These are phyloP conservation scores for Ectropis crepuscularia DNA, from an alignment of 2,888 invertebrate species.

Conservation along the genomic window DNA sequence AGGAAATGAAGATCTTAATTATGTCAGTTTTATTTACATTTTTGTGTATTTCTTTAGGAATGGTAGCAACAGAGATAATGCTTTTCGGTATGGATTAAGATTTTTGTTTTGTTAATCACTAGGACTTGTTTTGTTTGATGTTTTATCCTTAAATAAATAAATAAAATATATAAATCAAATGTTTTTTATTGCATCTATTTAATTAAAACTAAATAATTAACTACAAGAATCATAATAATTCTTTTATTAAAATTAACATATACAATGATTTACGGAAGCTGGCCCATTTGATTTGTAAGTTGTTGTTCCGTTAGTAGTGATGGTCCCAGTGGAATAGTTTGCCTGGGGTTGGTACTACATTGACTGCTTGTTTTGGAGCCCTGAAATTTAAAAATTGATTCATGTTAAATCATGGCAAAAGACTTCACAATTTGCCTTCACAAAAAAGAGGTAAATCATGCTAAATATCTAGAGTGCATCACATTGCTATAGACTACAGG, in stretches of 20 bases:
- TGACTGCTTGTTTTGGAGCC: conserved; percentile 62
- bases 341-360: conserved; percentile 84
- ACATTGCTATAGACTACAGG: no score
- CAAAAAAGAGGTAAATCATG: no score
- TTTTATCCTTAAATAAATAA: conserved; percentile 3
- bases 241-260: conserved; percentile 45
- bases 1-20: no score
- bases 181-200: background rate
- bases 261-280: conserved; percentile 24
- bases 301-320: conserved; percentile 58
- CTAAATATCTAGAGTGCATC: no score
- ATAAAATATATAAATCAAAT: conserved; percentile 9
- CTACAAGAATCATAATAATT: conserved; percentile 37
- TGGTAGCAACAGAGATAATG: no score
- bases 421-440: no score
- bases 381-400: conserved; percentile 48
- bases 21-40: no score
- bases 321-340: conserved; percentile 84
- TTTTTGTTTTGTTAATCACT: conserved; percentile 1
- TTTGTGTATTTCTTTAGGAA: no score
- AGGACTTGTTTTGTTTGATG: background rate
- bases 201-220: conserved; percentile 21
- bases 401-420: background rate
- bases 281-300: conserved; percentile 1
- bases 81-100: no score